phyloP scores from a whole-genome alignment of 1,140 invertebrate genomes.

The Caerostris darwini region DNA sequence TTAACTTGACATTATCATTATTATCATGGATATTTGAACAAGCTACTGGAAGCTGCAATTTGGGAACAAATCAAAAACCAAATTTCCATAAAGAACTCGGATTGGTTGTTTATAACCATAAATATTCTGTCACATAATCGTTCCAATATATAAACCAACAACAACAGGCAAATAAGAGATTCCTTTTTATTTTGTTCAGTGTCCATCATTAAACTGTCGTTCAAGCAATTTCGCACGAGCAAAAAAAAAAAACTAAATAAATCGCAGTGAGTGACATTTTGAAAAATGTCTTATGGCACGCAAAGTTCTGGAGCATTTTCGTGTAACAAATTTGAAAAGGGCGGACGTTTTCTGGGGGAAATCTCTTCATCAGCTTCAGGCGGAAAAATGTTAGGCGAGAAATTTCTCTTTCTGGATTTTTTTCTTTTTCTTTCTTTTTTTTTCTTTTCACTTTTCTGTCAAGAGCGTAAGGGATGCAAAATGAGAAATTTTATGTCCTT shows the following conservation, averaged over 20 bases:
- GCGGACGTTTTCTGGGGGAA: constrained; percentile 22
- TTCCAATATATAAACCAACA: not conserved
- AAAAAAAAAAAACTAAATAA: not conserved
- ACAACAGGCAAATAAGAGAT: not conserved
- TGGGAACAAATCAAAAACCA: not conserved
- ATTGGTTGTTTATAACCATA: not conserved
- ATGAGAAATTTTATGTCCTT: not conserved
- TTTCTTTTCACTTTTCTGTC: not conserved
- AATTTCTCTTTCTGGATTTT: not conserved
- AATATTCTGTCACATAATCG: not conserved
- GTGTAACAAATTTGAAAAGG: constrained; percentile 34
- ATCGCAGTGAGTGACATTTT: constrained; percentile 22
- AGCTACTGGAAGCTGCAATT: not conserved
- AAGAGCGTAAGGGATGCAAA: not conserved
- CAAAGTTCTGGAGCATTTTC: not conserved
- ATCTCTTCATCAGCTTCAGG: constrained; percentile 43
- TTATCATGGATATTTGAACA: not conserved
- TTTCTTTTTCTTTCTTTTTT: not conserved
- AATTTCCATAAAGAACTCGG: not conserved
- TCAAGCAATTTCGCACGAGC: not conserved
- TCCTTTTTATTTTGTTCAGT: not conserved
- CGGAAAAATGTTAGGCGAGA: not conserved
- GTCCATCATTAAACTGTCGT: constrained; percentile 10
- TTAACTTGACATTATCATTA: not conserved
- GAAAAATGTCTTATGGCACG: constrained; percentile 34